Evolutionary conservation across 2,113 vertebrate genomes (phyloP).

Genomic region (Pseudorectes ferrugineus): DNA sequence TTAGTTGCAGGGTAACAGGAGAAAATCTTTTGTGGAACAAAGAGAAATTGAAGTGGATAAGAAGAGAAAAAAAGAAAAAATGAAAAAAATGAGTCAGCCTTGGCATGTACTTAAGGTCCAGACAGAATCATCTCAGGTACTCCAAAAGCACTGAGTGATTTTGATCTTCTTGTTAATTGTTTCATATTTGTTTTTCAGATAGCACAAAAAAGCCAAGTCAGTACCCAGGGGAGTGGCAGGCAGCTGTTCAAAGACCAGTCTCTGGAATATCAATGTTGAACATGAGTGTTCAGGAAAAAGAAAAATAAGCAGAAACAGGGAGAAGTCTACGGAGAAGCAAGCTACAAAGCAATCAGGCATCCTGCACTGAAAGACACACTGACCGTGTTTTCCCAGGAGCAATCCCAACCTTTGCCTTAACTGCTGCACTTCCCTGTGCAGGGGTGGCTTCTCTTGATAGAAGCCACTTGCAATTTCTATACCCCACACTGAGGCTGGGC

Average conservation of each 20-base stretch:
- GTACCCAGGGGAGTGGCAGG: slow-evolving; percentile 61
- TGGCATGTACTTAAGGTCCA: background rate
- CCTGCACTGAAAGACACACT: background rate
- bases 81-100: background rate
- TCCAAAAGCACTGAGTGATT: slow-evolving; percentile 43
- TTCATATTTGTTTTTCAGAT: slow-evolving; percentile 67
- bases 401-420: background rate
- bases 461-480: background rate
- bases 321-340: background rate
- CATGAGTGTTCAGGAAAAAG: slow-evolving; percentile 46
- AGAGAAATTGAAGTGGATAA: background rate
- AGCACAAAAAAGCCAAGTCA: slow-evolving; percentile 55
- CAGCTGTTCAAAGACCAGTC: slow-evolving; percentile 55
- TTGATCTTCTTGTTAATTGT: slow-evolving; percentile 65
- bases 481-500: background rate
- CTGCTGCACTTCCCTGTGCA: background rate
- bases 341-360: background rate
- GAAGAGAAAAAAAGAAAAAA: background rate
- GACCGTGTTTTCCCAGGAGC: background rate
- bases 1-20: background rate
- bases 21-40: background rate
- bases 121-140: slow-evolving; percentile 42
- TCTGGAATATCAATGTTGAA: slow-evolving; percentile 54
- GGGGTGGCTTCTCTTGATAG: background rate
- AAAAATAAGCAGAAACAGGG: slow-evolving; percentile 22